phyloP scores from a whole-genome alignment of 2,797 vertebrate genomes.

The Mormyrops boulengeri region DNA sequence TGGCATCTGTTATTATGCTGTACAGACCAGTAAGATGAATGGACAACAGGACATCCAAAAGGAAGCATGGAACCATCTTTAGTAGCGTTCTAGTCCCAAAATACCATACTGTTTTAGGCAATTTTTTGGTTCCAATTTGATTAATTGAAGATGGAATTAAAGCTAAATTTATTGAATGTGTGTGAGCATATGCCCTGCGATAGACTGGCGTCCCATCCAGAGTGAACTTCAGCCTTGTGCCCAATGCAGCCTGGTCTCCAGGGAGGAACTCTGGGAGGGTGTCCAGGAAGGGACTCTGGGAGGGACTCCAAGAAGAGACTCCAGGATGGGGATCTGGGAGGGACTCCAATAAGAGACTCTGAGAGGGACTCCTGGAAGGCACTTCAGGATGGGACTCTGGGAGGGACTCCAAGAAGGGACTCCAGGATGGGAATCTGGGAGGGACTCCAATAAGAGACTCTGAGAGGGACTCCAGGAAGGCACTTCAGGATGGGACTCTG shows the following conservation, averaged over 20 bases:
- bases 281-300: background rate
- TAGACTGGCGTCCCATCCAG: background rate
- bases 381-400: background rate
- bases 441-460: too few species aligned
- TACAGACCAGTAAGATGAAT: background rate
- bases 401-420: background rate
- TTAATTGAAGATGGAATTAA: background rate
- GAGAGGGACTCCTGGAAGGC: background rate
- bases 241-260: background rate
- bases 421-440: too few species aligned
- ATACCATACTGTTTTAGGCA: background rate
- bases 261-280: background rate
- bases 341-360: background rate
- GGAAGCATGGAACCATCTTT: background rate
- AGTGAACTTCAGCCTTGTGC: background rate
- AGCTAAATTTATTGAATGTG: background rate
- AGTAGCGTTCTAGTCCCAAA: background rate
- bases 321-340: too few species aligned
- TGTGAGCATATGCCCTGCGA: background rate
- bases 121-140: background rate
- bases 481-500: too few species aligned
- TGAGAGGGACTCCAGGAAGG: too few species aligned
- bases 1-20: background rate
- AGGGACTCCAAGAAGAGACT: background rate
- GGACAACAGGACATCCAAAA: conserved; percentile 6